Conservation (phyloP, 2,797 vertebrate genomes). For the Galaxias olidus region DNA sequence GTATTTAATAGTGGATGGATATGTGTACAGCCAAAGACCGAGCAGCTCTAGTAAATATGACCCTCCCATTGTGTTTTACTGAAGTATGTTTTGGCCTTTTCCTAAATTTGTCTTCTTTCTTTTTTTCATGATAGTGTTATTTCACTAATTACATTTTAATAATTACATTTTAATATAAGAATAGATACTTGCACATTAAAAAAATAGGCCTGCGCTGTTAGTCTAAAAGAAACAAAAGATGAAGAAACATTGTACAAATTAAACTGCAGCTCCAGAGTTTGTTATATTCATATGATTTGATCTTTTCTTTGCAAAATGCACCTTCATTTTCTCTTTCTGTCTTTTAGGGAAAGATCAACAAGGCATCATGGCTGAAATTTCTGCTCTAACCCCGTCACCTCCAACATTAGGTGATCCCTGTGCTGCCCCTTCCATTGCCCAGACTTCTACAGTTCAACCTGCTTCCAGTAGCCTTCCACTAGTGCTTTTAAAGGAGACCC, state of each 20-base stretch:
- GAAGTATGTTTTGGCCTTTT: too few relatives aligned
- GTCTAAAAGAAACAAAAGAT: too few relatives aligned
- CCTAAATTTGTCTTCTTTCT: too few relatives aligned
- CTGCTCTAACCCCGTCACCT: slow-evolving; percentile 68
- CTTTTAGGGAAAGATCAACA: slow-evolving; percentile 48
- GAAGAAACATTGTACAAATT: neutral
- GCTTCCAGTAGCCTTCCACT: slow-evolving; percentile 22
- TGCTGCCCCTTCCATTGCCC: slow-evolving; percentile 51
- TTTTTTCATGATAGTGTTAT: too few relatives aligned
- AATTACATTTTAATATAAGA: too few relatives aligned
- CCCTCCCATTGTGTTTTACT: too few relatives aligned
- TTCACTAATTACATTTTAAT: too few relatives aligned
- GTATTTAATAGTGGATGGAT: too few relatives aligned
- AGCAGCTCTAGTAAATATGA: too few relatives aligned
- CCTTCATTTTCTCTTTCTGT: slow-evolving; percentile 11
- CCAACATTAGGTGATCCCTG: slow-evolving; percentile 65
- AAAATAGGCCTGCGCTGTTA: too few relatives aligned
- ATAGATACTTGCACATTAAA: too few relatives aligned
- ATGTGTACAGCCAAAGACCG: too few relatives aligned
- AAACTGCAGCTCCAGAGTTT: neutral
- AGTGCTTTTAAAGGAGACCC: slow-evolving; percentile 43
- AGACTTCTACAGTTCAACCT: slow-evolving; percentile 45
- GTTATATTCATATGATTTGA: neutral
- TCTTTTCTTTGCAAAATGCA: neutral
- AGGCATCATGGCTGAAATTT: slow-evolving; percentile 77